These are phyloP conservation scores for Podarcis siculus DNA, from an alignment of 2,797 vertebrate species.

Conservation along the genomic window DNA sequence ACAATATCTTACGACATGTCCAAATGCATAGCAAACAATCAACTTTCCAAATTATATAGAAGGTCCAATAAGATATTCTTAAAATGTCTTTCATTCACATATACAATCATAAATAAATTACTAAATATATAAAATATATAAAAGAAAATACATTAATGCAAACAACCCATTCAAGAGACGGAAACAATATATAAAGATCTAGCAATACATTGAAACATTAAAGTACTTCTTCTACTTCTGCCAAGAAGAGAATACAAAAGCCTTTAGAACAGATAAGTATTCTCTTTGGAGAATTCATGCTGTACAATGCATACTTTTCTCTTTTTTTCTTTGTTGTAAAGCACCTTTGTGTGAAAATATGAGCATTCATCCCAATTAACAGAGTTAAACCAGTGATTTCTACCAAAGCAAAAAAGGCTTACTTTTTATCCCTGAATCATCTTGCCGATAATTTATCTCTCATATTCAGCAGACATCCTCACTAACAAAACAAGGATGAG, in stretches of 20 bases:
- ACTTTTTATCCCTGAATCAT: neutral
- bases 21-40: too few relatives aligned
- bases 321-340: neutral
- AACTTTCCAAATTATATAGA: neutral
- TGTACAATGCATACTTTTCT: neutral
- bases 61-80: too few relatives aligned
- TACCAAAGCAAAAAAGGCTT: neutral
- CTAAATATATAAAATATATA: neutral
- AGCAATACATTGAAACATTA: neutral
- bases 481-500: neutral
- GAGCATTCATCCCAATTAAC: neutral
- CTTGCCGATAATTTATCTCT: slow-evolving; percentile 6
- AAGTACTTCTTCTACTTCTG: neutral
- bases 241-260: neutral
- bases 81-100: neutral
- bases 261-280: neutral
- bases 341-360: neutral
- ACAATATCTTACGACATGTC: too few relatives aligned
- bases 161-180: neutral
- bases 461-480: neutral
- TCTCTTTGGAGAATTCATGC: neutral
- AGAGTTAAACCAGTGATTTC: neutral
- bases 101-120: neutral
- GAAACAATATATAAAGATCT: neutral
- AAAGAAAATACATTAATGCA: neutral